phyloP scores from a whole-genome alignment of 2,888 invertebrate genomes.

The Drosophila glabriapex region DNA sequence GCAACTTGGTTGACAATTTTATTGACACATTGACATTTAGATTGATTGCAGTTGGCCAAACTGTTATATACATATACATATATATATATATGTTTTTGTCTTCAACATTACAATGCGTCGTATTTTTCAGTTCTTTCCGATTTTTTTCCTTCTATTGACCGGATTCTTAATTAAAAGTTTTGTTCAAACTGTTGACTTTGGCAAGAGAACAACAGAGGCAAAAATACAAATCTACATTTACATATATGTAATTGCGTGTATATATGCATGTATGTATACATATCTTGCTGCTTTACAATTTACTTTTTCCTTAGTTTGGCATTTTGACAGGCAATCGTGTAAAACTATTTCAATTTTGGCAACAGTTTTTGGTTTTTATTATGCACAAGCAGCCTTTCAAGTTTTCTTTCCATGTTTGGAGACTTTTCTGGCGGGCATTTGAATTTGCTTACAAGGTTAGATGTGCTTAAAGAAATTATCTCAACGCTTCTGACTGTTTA shows the following conservation, averaged over 20 bases:
- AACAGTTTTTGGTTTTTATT: constrained; percentile 33
- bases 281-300: constrained; percentile 41
- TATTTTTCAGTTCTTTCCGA: constrained; percentile 12
- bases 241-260: constrained; percentile 11
- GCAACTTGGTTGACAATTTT: constrained; percentile 73
- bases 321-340: constrained; percentile 52
- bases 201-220: constrained; percentile 18
- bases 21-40: constrained; percentile 77
- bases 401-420: constrained; percentile 21
- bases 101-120: constrained; percentile 48
- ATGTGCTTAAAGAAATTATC: neutral
- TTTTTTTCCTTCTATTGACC: constrained; percentile 21
- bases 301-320: constrained; percentile 40
- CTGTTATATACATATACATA: constrained; percentile 23
- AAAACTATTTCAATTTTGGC: constrained; percentile 72
- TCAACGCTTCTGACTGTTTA: neutral
- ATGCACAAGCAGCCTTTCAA: constrained; percentile 20
- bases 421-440: neutral
- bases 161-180: constrained; percentile 74
- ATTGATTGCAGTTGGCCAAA: constrained; percentile 73
- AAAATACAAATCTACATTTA: constrained; percentile 12
- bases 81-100: constrained; percentile 11
- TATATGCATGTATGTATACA: neutral
- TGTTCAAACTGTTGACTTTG: constrained; percentile 55
- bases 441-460: neutral